phyloP scores from a whole-genome alignment of 1,140 invertebrate species.

The Bombus soroeensis region DNA sequence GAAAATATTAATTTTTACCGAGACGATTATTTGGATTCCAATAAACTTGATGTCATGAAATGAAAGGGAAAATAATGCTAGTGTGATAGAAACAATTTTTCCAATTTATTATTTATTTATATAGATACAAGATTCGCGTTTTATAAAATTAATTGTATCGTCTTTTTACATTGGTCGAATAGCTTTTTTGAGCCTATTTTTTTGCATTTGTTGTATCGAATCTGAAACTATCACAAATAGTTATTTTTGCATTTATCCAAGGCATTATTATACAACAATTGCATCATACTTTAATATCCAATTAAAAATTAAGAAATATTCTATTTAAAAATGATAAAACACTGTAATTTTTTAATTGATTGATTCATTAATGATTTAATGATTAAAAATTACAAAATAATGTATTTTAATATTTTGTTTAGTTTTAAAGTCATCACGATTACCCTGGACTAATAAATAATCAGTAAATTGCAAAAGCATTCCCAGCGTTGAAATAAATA shows the following conservation, averaged over 20 bases:
- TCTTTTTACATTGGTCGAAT: slow-evolving; percentile 11
- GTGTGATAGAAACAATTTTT: slow-evolving; percentile 17
- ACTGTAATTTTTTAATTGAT: not conserved
- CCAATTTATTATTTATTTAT: not conserved
- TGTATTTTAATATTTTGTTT: not conserved
- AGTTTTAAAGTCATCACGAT: not conserved
- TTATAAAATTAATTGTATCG: not conserved
- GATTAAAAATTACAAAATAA: not conserved
- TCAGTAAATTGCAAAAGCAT: not conserved
- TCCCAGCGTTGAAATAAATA: not conserved
- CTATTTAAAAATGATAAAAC: not conserved
- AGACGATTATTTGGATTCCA: slow-evolving; percentile 78
- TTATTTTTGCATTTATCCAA: not conserved
- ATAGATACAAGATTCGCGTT: not conserved
- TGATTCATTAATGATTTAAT: no score
- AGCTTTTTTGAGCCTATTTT: not conserved
- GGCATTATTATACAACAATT: not conserved
- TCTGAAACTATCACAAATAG: slow-evolving; percentile 14
- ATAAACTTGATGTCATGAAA: slow-evolving; percentile 81
- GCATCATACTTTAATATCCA: not conserved
- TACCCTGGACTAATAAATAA: not conserved
- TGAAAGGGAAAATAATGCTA: slow-evolving; percentile 3
- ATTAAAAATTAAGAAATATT: not conserved
- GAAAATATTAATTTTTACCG: slow-evolving; percentile 78
- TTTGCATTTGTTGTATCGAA: slow-evolving; percentile 19